phyloP scores from a whole-genome alignment of 1,140 invertebrate species.

The Camponotus vicinus region DNA sequence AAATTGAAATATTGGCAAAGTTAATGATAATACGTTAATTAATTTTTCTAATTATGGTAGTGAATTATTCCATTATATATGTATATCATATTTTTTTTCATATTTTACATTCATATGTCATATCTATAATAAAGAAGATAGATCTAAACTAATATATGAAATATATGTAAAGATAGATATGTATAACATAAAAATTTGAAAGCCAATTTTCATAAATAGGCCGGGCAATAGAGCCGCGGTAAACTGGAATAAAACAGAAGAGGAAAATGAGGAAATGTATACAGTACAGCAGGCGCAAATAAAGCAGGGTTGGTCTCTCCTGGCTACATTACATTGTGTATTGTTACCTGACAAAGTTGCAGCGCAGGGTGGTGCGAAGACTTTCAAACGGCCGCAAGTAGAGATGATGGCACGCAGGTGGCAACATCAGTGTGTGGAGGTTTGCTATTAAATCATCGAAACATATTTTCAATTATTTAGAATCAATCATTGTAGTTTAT shows the following conservation, averaged over 20 bases:
- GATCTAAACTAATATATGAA: not conserved
- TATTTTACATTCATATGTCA: not conserved
- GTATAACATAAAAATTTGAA: not conserved
- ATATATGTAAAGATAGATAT: not conserved
- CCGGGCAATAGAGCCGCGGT: constrained; percentile 83
- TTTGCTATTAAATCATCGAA: constrained; percentile 78
- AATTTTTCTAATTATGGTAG: not conserved
- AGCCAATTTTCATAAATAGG: constrained; percentile 65
- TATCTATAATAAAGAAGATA: not conserved
- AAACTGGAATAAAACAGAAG: constrained; percentile 90
- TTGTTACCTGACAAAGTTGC: constrained; percentile 96
- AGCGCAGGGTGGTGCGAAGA: constrained; percentile 90
- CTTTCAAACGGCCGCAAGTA: constrained; percentile 96
- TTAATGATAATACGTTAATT: not conserved
- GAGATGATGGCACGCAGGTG: constrained; percentile 98
- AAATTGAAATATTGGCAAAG: constrained; percentile 2
- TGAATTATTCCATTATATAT: not conserved
- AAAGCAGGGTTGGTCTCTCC: constrained; percentile 98
- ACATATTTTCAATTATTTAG: not conserved
- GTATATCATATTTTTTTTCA: not conserved
- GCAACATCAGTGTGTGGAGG: constrained; percentile 99
- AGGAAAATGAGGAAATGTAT: constrained; percentile 93
- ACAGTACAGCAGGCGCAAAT: constrained; percentile 95
- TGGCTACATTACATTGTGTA: constrained; percentile 98
- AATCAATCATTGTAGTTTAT: not conserved